Evolutionary conservation across 2,797 vertebrate species (phyloP).

Genomic region (Buphagus erythrorhynchus): DNA sequence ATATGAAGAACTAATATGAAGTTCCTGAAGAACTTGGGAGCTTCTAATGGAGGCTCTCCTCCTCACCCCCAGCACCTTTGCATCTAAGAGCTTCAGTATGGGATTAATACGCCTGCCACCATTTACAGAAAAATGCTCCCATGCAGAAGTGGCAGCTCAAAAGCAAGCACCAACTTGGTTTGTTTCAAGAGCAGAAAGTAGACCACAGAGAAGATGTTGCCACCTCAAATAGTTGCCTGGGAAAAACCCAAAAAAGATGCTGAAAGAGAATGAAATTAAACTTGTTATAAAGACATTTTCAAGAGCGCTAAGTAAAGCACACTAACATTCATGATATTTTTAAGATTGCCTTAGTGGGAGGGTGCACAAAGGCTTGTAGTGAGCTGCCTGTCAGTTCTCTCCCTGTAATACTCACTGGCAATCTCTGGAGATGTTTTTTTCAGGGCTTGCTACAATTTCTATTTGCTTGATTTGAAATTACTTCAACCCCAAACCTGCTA

Average conservation of each 20-base stretch:
- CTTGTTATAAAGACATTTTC: neutral
- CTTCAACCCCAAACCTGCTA: neutral
- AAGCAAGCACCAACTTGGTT: neutral
- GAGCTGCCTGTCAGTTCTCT: neutral
- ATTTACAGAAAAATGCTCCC: neutral
- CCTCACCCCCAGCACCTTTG: neutral
- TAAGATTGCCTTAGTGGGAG: neutral
- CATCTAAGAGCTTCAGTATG: neutral
- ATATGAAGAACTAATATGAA: neutral
- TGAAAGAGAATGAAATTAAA: conserved; percentile 11
- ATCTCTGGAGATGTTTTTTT: neutral
- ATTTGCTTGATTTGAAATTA: neutral
- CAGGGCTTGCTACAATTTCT: neutral
- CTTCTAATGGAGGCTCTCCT: neutral
- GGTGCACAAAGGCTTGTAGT: neutral
- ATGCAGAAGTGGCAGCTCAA: neutral
- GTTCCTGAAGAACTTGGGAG: neutral
- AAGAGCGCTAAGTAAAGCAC: neutral
- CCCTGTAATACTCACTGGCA: neutral
- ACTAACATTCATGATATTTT: neutral
- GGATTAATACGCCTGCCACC: neutral
- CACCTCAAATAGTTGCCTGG: neutral
- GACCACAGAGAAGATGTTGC: neutral
- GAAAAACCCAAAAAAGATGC: neutral
- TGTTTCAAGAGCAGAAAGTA: neutral